Evolutionary conservation across 2,888 invertebrate species (phyloP), one percentile per base, ranked within the genome.

Genomic region (Mesodorylaimus sp.): DNA sequence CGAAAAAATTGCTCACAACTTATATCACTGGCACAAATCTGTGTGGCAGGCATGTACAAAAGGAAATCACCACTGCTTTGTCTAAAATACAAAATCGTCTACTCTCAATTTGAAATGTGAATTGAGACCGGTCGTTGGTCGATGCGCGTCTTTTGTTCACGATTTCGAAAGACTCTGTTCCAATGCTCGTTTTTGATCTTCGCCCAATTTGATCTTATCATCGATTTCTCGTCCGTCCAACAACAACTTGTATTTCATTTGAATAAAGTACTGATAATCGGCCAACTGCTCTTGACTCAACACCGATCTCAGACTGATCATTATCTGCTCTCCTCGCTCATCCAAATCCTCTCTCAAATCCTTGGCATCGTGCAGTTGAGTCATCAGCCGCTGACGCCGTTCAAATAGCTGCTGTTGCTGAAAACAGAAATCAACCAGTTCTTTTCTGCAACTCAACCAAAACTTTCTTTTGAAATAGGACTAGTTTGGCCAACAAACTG

Each of bases 231-330:
- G 76, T 51, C 79, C 75, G 65, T 84, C 83, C 66, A 84, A 79
- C 60, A 82, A 79, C 55, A 85, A 71, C 68, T 82, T 83, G 29
- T 82, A 80, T 70, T 84, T 85, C 80, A 81, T 83, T 65, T 80
- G 80, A 59, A 84, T 79, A 69, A 82, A 85, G 65, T 81, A 81
- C 60, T 80, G 78, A 65, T 83, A 85, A 64, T 83, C 82, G 38
- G 78, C 77, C 63, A 77, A 79, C 62, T 82, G 79, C 53, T 81
- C 80, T 45, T 76, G 72, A 57, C 75, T 76, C 58, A 84, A 73
- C 67, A 80, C 79, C 65, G 79, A 78, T 56, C 76, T 74, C 53
- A 85, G 71, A 55, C 81, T 77, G 53, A 74, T 47, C 1, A 59
- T 54, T 39, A 85, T 79, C 65, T 76, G 78, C 38, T 75, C 70